These are phyloP conservation scores for Iphiclides podalirius DNA, from an alignment of 2,888 invertebrate species.

Conservation along the genomic window DNA sequence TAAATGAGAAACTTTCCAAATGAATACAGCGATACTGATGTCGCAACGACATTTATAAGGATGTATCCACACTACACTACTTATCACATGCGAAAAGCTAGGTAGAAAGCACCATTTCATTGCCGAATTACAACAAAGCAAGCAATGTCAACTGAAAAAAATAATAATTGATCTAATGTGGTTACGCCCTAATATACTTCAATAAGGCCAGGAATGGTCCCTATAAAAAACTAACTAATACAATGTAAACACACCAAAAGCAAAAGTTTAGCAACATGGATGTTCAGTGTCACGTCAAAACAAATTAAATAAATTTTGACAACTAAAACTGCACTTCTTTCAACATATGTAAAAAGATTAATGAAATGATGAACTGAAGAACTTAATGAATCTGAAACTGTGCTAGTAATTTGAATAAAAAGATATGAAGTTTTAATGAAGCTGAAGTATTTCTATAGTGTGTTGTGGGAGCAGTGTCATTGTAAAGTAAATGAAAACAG, in stretches of 20 bases:
- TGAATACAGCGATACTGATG: too few relatives aligned
- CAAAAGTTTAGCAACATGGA: too few relatives aligned
- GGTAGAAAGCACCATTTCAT: background rate
- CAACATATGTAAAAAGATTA: too few relatives aligned
- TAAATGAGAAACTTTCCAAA: background rate
- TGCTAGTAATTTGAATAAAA: too few relatives aligned
- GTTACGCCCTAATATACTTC: background rate
- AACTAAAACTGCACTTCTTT: too few relatives aligned
- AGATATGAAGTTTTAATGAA: too few relatives aligned
- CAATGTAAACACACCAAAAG: conserved; percentile 3
- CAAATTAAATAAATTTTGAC: too few relatives aligned
- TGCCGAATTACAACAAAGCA: background rate
- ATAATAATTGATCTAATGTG: background rate
- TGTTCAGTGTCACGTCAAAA: background rate
- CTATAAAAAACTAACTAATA: background rate
- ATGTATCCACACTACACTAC: background rate
- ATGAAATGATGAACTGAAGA: too few relatives aligned
- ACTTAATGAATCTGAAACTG: too few relatives aligned
- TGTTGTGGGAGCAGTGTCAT: background rate
- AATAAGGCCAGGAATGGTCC: background rate
- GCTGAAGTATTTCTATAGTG: background rate
- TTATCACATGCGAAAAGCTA: background rate
- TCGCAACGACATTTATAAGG: background rate
- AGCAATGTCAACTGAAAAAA: background rate
- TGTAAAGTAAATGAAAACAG: conserved; percentile 14